Base-by-base conservation (phyloP, 2,888 invertebrate species). In the Drosophila gaucha region DNA sequence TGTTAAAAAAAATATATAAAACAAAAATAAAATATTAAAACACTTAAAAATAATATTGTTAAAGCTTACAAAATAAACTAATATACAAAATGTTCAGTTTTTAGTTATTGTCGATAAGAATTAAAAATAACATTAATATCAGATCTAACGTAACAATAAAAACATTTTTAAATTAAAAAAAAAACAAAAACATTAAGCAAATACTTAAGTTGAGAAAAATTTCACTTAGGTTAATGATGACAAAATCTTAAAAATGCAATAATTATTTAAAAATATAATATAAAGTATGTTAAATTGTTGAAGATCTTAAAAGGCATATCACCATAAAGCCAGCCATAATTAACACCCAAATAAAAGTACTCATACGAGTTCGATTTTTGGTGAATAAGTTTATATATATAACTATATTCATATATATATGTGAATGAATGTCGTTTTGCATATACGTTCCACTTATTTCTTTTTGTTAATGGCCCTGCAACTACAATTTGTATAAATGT, bases 291-390 rank as follows among this genome's bases (percentile, higher is more conserved):
- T 16, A 6, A 52, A 66, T 46, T 12, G 33, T 30, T 22, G 6
- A 30, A 16, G 20, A 12, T 38, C 16, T 30, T 16, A 3, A 39
- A 43, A 28, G 24, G n/a, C 24, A 9, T n/a, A 6, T n/a, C n/a
- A 26, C 16, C 28, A 10, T 33, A 14, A 51, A 18, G 31, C 26
- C 2, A 16, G 24, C 12, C 39, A 51, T 43, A 78, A 74, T 85
- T 78, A 80, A 47, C 73, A 64, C 33, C 36, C 54, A 57, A 56
- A 70, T 74, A 71, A 74, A 63, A 31, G 26, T 43, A 14, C 26
- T 24, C 26, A 55, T 43, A 35, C 31, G 12, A 24, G 31, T 39
- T 58, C 39, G 49, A 51, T 55, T 38, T 47, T 20, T 14, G 2
- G 16, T 47, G 47, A 22, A 28, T 12, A 33, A 10, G 10, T 35